A percentile compares a stretch with the other conserved stretches of the same genome.
phyloP scores from a whole-genome alignment of 2,797 vertebrate genomes.

The Megalops cyprinoides region DNA sequence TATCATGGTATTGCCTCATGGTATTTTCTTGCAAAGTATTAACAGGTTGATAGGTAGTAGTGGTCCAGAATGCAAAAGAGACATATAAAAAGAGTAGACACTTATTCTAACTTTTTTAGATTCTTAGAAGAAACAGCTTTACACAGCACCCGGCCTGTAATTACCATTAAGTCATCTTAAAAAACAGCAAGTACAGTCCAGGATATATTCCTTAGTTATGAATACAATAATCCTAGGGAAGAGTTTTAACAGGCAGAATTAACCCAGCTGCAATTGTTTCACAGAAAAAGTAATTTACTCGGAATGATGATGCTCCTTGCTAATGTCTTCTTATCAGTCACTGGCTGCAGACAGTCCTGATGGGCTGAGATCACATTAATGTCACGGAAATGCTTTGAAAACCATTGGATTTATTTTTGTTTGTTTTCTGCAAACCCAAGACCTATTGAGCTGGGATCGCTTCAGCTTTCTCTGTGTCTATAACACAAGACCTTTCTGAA shows the following conservation, averaged over 20 bases:
- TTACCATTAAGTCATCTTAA: no score
- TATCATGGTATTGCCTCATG: no score
- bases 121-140: no score
- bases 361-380: not conserved
- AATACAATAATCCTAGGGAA: not conserved
- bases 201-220: not conserved
- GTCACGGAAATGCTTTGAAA: conserved; percentile 6
- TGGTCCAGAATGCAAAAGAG: no score
- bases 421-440: conserved; percentile 54
- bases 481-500: conserved; percentile 66
- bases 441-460: conserved; percentile 42
- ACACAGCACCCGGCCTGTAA: no score
- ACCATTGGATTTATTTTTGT: conserved; percentile 63
- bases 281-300: no score
- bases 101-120: no score
- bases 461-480: conserved; percentile 18
- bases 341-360: not conserved
- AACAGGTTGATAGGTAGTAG: no score
- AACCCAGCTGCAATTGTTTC: not conserved
- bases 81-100: no score
- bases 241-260: not conserved
- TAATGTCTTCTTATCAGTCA: conserved; percentile 14
- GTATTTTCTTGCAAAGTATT: no score
- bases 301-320: no score
- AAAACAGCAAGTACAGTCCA: no score